Base-by-base conservation (phyloP, 2,888 invertebrate species). In the Schizaphis graminum region DNA sequence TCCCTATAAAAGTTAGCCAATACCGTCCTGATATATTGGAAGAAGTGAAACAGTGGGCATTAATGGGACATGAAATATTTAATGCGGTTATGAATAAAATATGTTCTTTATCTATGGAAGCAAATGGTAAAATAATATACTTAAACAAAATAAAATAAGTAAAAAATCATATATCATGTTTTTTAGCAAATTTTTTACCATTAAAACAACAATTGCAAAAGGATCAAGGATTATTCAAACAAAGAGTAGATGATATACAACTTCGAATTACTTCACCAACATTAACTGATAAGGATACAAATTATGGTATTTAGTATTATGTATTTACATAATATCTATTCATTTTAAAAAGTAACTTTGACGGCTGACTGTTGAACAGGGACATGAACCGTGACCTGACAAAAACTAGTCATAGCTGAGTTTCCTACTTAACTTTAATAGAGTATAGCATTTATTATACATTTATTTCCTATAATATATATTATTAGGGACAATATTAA, bases 241-340 rank as follows among this genome's bases (percentile, higher is more conserved):
- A 97, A 94, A 98, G 97, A 96, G 97, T 98, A 95, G 98, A 98
- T 95, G 97, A 98, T 95, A 97, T 98, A 94, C 98, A 98, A 95
- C 96, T 98, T 56, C 97, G 97, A 94, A 96, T 98, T 77, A 97
- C 97, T 0, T 97, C 97, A 0, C 97, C 97, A 2, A 96, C 96
- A 0, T 96, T 97, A 10, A 97, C 97, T 2, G 96, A 96, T 95
- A 94, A 56, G n/a, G 87, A 94, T 49, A 89, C 94, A 88, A 87
- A 91, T 53, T 44, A 94, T 93, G 91, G 94, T 96, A 95, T 96
- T 56, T 61, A 86, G 35, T 47, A 47, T 57, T 88, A 28, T 61
- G 26, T 89, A 41, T n/a, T 67, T 67, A 35, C 21, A 77, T 77
- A 35, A 77, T 77, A 77, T 35, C 3, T 35, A 77, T 77, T 77